Percentiles rank a stretch among this genome's conserved stretches.
Conservation (phyloP, 2,888 invertebrate species). For the Tiliacea citrago region DNA sequence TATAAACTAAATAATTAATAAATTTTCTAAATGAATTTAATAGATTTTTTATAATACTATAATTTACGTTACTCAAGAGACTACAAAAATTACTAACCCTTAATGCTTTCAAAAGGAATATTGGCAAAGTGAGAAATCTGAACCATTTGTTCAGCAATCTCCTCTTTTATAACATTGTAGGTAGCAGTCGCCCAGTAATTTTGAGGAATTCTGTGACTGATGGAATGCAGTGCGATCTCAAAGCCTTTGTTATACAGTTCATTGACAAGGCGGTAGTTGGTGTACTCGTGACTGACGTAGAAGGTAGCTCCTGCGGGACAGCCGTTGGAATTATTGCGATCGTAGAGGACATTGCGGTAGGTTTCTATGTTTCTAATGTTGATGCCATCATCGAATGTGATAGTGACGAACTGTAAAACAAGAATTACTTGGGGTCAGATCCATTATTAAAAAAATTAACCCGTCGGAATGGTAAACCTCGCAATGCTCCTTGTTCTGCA, state of each 20-base stretch:
- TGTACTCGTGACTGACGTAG: conserved; percentile 94
- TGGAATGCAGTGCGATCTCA: conserved; percentile 93
- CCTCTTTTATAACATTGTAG: conserved; percentile 86
- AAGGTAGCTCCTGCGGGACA: conserved; percentile 92
- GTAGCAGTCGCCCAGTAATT: conserved; percentile 91
- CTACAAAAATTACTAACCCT: conserved; percentile 73
- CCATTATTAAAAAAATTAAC: background rate
- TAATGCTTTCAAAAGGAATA: conserved; percentile 83
- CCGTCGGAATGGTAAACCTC: background rate
- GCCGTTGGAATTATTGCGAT: conserved; percentile 91
- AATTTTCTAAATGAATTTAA: background rate
- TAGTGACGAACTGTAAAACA: conserved; percentile 90
- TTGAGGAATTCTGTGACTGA: conserved; percentile 90
- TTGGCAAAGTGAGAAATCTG: conserved; percentile 89
- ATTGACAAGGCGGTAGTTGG: conserved; percentile 92
- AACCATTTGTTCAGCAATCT: conserved; percentile 91
- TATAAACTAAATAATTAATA: background rate
- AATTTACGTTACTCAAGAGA: background rate
- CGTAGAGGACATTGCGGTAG: conserved; percentile 88
- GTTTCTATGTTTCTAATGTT: conserved; percentile 89
- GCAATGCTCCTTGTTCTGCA: background rate
- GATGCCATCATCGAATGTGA: conserved; percentile 93
- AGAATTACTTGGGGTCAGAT: background rate
- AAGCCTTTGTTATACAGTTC: conserved; percentile 91
- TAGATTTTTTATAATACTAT: background rate